A percentile compares a stretch with the other conserved stretches of the same genome.
Conservation (phyloP, 2,888 invertebrate species). For the Morinoia aosen region DNA sequence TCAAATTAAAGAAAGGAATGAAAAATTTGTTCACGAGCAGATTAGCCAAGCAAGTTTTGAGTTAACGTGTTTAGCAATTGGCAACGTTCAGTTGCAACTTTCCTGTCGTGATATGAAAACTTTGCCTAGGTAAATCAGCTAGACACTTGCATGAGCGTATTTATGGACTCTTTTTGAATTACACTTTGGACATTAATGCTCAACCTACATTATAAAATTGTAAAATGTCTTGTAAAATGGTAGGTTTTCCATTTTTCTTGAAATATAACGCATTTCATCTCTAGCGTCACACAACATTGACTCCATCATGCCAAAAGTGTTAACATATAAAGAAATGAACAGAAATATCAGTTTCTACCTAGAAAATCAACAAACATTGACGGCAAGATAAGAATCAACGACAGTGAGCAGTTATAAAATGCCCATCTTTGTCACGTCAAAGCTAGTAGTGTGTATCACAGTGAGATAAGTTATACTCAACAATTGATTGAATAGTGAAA, state of each 20-base stretch:
- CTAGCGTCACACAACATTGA: not conserved
- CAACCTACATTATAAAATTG: too few species aligned
- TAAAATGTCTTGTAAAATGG: too few species aligned
- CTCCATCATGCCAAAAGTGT: not conserved
- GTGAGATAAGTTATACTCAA: not conserved
- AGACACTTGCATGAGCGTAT: too few species aligned
- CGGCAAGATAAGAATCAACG: too few species aligned
- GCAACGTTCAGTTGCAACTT: too few species aligned
- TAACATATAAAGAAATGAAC: not conserved
- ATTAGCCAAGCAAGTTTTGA: not conserved
- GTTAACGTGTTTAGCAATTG: too few species aligned
- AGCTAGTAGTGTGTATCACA: not conserved
- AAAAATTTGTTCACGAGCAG: not conserved
- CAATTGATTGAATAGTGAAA: not conserved
- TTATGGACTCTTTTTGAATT: too few species aligned
- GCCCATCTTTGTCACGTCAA: not conserved
- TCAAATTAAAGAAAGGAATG: not conserved
- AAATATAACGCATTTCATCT: too few species aligned
- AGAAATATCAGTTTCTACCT: not conserved
- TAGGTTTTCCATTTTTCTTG: too few species aligned
- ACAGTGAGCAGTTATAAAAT: not conserved
- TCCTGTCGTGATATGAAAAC: too few species aligned
- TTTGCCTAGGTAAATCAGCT: too few species aligned
- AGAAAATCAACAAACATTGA: not conserved
- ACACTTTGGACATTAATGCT: too few species aligned